These are phyloP conservation scores for Biston betularia DNA, from an alignment of 2,888 invertebrate species.

Conservation along the genomic window DNA sequence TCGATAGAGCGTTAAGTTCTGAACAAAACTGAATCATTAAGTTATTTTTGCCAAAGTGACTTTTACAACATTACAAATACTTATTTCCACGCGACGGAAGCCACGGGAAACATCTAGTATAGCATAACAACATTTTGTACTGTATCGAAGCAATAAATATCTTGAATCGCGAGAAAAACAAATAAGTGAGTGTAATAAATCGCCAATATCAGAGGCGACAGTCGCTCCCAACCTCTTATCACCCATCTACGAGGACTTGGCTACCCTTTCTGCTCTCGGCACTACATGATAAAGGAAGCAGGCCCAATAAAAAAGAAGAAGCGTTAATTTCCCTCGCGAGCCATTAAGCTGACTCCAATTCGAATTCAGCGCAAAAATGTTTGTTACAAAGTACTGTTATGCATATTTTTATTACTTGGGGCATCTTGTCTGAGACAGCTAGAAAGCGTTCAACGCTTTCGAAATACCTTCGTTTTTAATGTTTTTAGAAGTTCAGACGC, in stretches of 20 bases:
- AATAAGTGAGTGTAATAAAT: slow-evolving; percentile 7
- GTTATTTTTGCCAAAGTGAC: no score
- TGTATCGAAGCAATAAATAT: no score
- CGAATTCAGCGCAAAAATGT: slow-evolving; percentile 8
- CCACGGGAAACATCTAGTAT: no score
- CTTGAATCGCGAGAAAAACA: no score
- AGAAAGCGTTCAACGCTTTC: background rate
- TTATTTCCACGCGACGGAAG: no score
- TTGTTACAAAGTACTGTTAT: slow-evolving; percentile 15
- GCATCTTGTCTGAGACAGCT: background rate
- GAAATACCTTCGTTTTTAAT: background rate
- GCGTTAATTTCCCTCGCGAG: slow-evolving; percentile 31
- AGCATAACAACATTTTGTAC: no score
- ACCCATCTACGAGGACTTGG: background rate
- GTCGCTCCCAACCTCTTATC: background rate
- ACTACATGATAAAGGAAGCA: slow-evolving; percentile 19
- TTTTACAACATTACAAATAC: no score
- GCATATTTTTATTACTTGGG: slow-evolving; percentile 14
- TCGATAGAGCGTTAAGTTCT: no score
- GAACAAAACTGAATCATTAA: no score
- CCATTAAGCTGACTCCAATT: slow-evolving; percentile 18
- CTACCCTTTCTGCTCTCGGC: background rate
- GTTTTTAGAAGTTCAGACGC: no score
- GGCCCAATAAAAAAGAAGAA: slow-evolving; percentile 21
- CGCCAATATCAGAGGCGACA: slow-evolving; percentile 1